Base-by-base conservation (phyloP, 2,888 invertebrate species). In the Xestia xanthographa region DNA sequence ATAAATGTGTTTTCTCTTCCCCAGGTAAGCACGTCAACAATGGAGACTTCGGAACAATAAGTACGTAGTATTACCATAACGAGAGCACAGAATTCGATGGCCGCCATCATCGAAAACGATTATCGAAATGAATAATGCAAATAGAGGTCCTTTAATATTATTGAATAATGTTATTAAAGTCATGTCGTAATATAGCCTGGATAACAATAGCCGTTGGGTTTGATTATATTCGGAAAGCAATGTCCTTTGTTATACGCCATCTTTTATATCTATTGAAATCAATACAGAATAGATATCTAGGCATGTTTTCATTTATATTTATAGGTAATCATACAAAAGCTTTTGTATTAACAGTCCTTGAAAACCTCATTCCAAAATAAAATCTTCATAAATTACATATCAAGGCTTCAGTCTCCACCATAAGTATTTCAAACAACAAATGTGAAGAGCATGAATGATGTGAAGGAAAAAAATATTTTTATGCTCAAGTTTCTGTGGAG, bases 1-100 rank as follows among this genome's bases (percentile, higher is more conserved):
- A 73, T 85, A 48, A 74, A 53, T 66, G 0, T 71, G 1, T 83
- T 75, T 83, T 69, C 66, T 83, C 63, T 74, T 72, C 78, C 80
- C 29, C 89, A 89, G 88, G 88, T 88, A 88, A 88, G 89, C 77
- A 73, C 56, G n/a, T 45, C 60, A 72, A 62, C 67, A 68, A 75
- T 79, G 50, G 69, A 68, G 63, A 58, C 62, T 29, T 50, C 76
- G 26, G 66, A 84, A 86, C 74, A 73, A 66, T 76, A 66, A 71
- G 86, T 87, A 88, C 67, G 86, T 88, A 83, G 38, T 74, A 82
- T 81, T 83, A 78, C 66, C 66, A 78, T 79, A 82, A 69, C 66
- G 60, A 79, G 66, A 66, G 68, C 60, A 67, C 65, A 65, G 67
- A 74, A 72, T 70, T 73, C 66, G 41, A 76, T 65, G 62, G 66